Evolutionary conservation across 2,113 vertebrate genomes (phyloP).

Genomic region (Sceloporus tristichus): DNA sequence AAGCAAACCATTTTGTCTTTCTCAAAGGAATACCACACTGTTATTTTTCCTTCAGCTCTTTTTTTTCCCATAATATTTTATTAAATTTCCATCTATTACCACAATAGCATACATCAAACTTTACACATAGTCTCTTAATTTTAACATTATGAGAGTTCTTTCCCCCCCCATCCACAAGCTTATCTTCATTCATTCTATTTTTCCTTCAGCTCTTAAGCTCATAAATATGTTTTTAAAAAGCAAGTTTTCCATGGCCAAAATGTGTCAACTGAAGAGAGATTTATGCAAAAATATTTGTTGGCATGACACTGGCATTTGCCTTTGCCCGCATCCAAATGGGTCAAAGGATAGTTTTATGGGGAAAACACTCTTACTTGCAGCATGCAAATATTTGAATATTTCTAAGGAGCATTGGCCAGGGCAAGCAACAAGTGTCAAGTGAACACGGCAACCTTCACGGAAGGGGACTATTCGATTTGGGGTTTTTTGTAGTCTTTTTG

Average conservation of each 20-base stretch:
- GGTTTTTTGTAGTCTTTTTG: slow-evolving; percentile 2
- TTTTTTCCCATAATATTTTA: too few relatives aligned
- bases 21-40: neutral
- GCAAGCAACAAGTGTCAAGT: slow-evolving; percentile 17
- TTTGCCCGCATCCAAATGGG: neutral
- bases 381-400: slow-evolving; percentile 7
- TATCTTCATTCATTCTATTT: too few relatives aligned
- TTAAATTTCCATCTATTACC: too few relatives aligned
- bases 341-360: slow-evolving; percentile 3
- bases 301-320: neutral
- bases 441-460: neutral
- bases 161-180: too few relatives aligned
- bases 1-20: neutral
- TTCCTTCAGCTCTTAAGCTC: neutral
- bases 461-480: neutral
- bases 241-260: neutral
- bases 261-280: neutral
- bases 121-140: too few relatives aligned
- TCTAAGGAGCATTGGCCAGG: neutral
- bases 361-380: neutral
- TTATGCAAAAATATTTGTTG: neutral
- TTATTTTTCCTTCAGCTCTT: neutral
- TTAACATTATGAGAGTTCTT: too few relatives aligned
- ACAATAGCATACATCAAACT: too few relatives aligned
- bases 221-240: neutral